A percentile compares a stretch with the other conserved stretches of the same genome.
phyloP scores from a whole-genome alignment of 2,888 invertebrate species.

The Aelia acuminata region DNA sequence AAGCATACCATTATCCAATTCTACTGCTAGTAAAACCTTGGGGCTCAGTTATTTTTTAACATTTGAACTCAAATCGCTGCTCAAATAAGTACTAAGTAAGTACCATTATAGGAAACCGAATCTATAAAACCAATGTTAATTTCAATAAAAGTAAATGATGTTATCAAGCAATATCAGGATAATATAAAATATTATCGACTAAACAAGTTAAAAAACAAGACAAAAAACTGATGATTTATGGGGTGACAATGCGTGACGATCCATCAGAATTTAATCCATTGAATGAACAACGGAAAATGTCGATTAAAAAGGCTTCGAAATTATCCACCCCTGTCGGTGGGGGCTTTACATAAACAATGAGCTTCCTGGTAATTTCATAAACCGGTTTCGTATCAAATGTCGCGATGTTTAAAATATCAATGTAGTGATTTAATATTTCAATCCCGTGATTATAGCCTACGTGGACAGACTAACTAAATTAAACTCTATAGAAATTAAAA shows the following conservation, averaged over 20 bases:
- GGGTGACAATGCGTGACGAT: not conserved
- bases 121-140: too few species aligned
- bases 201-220: not conserved
- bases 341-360: not conserved
- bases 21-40: too few species aligned
- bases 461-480: not conserved
- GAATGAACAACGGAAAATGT: not conserved
- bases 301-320: not conserved
- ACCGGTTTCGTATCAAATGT: not conserved
- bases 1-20: too few species aligned
- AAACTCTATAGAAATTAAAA: too few species aligned
- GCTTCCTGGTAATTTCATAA: not conserved
- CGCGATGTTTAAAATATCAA: not conserved
- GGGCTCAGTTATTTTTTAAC: too few species aligned
- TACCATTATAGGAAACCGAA: too few species aligned
- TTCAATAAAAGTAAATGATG: too few species aligned
- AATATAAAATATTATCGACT: not conserved
- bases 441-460: not conserved
- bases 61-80: too few species aligned
- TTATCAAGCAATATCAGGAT: not conserved
- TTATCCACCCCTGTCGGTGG: not conserved
- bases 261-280: constrained; percentile 5
- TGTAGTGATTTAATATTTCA: not conserved
- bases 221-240: not conserved
- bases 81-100: too few species aligned